Evolutionary conservation across 2,797 vertebrate species (phyloP).

Genomic region (Sphenopsis melanotis): DNA sequence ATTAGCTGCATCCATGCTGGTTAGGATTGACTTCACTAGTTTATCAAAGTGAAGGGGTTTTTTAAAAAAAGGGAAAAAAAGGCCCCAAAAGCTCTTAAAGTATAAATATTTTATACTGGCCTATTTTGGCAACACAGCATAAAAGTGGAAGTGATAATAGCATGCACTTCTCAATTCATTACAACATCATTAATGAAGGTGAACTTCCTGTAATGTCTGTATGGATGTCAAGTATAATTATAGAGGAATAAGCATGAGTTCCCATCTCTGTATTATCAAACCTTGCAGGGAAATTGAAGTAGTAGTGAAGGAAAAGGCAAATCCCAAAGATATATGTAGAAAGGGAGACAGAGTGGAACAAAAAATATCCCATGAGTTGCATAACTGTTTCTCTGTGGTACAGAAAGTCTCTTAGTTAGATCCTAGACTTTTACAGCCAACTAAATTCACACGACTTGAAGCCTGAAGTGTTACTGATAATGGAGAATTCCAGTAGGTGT

Average conservation of each 20-base stretch:
- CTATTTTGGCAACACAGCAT: slow-evolving; percentile 35
- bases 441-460: not conserved
- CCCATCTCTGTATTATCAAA: slow-evolving; percentile 24
- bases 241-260: slow-evolving; percentile 24
- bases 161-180: slow-evolving; percentile 14
- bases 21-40: not conserved
- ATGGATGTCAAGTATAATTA: slow-evolving; percentile 49
- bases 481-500: not conserved
- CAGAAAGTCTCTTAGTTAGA: not conserved
- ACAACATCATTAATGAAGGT: slow-evolving; percentile 20
- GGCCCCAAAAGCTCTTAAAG: not conserved
- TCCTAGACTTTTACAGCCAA: not conserved
- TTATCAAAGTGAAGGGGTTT: not conserved
- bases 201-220: not conserved
- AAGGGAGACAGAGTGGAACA: not conserved
- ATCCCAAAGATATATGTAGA: not conserved
- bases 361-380: not conserved
- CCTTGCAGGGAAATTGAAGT: slow-evolving; percentile 10
- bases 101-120: slow-evolving; percentile 45
- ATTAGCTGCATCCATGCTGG: not conserved
- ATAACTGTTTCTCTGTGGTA: not conserved
- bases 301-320: not conserved
- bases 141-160: slow-evolving; percentile 26
- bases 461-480: not conserved
- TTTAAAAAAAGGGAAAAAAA: accelerated